Conservation (phyloP, 2,888 invertebrate genomes). For the Heliconius ethilla region DNA sequence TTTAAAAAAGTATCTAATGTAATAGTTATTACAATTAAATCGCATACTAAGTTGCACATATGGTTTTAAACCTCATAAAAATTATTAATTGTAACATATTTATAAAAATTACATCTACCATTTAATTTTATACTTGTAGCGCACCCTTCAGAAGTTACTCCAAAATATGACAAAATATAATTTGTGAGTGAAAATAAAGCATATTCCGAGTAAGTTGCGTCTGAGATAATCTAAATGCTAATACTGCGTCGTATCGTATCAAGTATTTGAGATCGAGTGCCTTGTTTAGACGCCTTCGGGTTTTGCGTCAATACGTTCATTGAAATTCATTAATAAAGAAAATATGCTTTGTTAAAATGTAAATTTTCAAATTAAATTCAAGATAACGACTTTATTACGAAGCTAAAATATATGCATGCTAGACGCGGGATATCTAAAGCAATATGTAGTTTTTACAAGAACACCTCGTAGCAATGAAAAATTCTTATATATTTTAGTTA, state of each 20-base stretch:
- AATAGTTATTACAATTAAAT: background rate
- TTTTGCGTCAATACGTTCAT: conserved; percentile 32
- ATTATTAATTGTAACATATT: too few species aligned
- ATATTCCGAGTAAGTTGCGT: conserved; percentile 55
- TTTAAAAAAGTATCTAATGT: background rate
- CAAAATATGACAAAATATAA: conserved; percentile 21
- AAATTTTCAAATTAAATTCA: conserved; percentile 17
- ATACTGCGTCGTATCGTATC: conserved; percentile 62
- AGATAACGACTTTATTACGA: background rate
- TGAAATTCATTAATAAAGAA: conserved; percentile 36
- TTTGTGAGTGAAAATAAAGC: conserved; percentile 51
- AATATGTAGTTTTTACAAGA: background rate
- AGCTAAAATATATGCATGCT: background rate
- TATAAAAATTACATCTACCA: background rate
- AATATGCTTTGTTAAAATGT: conserved; percentile 43
- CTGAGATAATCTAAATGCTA: conserved; percentile 76
- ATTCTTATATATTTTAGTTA: background rate
- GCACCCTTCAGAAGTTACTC: background rate
- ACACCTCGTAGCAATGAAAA: background rate
- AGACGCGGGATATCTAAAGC: background rate
- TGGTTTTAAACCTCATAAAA: too few species aligned
- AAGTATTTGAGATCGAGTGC: conserved; percentile 49
- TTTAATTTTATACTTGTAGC: background rate
- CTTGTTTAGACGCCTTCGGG: conserved; percentile 32
- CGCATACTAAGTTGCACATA: background rate